Evolutionary conservation across 2,113 vertebrate genomes (phyloP).

Genomic region (Poicephalus meyeri): DNA sequence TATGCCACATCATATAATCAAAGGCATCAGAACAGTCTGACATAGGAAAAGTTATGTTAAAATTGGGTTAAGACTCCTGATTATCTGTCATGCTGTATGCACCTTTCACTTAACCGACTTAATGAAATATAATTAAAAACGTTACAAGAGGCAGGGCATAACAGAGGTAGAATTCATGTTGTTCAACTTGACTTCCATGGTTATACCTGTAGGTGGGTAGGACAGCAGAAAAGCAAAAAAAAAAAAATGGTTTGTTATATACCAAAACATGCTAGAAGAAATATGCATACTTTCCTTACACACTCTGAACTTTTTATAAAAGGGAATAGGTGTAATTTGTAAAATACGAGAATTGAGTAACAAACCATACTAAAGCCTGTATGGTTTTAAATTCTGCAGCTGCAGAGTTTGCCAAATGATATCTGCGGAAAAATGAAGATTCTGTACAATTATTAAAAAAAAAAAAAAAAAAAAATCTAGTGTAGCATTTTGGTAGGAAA

Average conservation of each 20-base stretch:
- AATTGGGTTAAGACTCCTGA: background rate
- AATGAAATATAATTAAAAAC: background rate
- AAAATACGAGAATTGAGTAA: background rate
- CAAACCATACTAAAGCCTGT: background rate
- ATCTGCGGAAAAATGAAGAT: background rate
- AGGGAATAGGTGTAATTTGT: background rate
- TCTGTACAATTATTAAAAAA: background rate
- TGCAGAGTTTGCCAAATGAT: background rate
- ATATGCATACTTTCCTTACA: background rate
- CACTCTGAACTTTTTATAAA: background rate
- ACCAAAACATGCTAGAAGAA: background rate
- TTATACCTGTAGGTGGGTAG: background rate
- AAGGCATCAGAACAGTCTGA: background rate
- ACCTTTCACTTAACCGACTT: background rate
- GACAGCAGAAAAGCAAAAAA: background rate
- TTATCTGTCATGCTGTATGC: background rate
- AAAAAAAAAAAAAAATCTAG: background rate
- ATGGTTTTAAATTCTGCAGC: background rate
- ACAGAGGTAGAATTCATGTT: background rate
- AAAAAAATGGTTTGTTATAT: background rate
- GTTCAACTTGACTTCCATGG: background rate
- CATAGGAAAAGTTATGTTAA: background rate
- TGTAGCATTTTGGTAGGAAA: background rate
- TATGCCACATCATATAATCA: background rate
- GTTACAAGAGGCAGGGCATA: background rate